phyloP scores from a whole-genome alignment of 2,888 invertebrate genomes.

The Ariolimax columbianus region DNA sequence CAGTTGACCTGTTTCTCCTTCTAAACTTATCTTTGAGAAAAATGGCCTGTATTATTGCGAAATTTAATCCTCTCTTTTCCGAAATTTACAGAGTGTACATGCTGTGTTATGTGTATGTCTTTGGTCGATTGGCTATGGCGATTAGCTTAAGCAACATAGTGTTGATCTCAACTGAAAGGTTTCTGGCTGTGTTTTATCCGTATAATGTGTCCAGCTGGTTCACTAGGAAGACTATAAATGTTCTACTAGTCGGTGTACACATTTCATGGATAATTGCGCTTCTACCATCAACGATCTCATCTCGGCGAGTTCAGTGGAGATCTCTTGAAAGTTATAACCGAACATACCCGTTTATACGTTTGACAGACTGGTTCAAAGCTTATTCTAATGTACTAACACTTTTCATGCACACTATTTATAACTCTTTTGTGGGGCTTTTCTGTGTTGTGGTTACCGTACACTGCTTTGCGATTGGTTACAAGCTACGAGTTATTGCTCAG shows the following conservation, averaged over 20 bases:
- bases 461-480: not conserved
- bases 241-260: not conserved
- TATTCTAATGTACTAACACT: not conserved
- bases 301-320: not conserved
- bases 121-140: not conserved
- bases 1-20: not conserved
- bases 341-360: not conserved
- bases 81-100: not conserved
- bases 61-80: not conserved
- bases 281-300: not conserved
- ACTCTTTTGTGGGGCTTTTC: not conserved
- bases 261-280: not conserved
- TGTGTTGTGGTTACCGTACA: not conserved
- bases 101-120: not conserved
- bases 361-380: not conserved
- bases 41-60: not conserved
- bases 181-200: slow-evolving; percentile 9
- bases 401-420: not conserved
- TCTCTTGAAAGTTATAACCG: not conserved
- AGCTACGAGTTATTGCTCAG: not conserved
- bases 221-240: not conserved
- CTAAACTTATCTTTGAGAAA: not conserved
- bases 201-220: not conserved
- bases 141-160: not conserved
- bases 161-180: not conserved